phyloP scores from a whole-genome alignment of 2,113 vertebrate species.

The Psilopogon haemacephalus region DNA sequence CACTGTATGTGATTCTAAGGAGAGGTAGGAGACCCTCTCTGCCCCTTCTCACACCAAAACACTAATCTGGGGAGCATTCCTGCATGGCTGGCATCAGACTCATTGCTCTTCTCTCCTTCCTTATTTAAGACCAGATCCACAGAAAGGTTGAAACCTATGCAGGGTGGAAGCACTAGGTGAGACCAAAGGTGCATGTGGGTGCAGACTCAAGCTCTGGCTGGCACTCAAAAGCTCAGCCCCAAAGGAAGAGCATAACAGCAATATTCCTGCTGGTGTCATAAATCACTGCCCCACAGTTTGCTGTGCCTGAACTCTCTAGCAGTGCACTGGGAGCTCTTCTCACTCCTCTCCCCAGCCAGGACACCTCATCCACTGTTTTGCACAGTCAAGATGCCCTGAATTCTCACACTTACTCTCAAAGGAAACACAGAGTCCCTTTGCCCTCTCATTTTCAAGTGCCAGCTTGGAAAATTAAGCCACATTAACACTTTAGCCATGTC shows the following conservation, averaged over 20 bases:
- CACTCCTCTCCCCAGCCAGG: not conserved
- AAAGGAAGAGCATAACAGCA: rapidly evolving
- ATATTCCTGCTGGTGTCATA: not conserved
- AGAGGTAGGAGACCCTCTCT: not conserved
- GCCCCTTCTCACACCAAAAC: not conserved
- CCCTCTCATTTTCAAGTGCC: not conserved
- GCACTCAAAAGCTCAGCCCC: not conserved
- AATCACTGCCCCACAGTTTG: not conserved
- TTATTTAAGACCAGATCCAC: not conserved
- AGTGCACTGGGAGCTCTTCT: not conserved
- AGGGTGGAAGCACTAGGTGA: not conserved
- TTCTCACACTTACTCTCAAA: not conserved
- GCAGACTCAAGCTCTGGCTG: not conserved
- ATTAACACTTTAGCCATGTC: not conserved
- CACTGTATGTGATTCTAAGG: rapidly evolving
- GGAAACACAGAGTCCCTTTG: not conserved
- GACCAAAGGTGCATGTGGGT: not conserved
- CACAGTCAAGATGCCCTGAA: not conserved
- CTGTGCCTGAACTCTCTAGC: not conserved
- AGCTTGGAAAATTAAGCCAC: not conserved
- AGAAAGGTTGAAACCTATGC: not conserved
- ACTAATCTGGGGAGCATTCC: not conserved
- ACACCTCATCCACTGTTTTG: not conserved
- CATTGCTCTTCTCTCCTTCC: not conserved
- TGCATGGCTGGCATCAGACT: not conserved